These are phyloP conservation scores for Chitala chitala DNA, from an alignment of 2,113 vertebrate species.

Conservation along the genomic window DNA sequence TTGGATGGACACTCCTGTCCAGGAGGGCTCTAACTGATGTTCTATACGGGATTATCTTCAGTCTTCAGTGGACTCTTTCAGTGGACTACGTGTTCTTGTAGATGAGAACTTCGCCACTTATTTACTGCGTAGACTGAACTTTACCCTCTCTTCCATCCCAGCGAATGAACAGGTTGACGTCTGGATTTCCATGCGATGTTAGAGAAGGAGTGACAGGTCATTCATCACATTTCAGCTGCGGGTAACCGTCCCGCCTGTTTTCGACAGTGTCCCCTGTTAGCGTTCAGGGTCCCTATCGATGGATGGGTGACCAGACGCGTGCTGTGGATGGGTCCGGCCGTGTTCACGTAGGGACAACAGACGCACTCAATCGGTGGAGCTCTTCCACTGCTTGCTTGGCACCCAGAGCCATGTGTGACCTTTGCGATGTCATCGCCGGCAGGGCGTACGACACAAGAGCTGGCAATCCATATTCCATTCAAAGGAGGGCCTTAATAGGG, in stretches of 20 bases:
- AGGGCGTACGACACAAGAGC: slow-evolving; percentile 50
- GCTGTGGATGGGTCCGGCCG: background rate
- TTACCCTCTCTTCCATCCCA: no score
- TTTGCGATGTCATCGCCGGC: slow-evolving; percentile 50
- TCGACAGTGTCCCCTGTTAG: background rate
- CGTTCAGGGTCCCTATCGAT: no score
- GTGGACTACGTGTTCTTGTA: no score
- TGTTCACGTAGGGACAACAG: background rate
- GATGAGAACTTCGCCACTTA: no score
- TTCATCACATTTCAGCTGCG: background rate
- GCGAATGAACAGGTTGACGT: no score
- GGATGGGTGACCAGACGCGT: background rate
- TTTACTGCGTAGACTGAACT: no score
- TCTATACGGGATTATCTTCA: no score
- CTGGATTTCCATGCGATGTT: no score
- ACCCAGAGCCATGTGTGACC: slow-evolving; percentile 46
- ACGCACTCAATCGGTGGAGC: slow-evolving; percentile 5
- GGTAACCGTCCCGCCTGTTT: background rate
- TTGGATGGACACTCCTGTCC: background rate
- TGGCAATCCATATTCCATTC: slow-evolving; percentile 55
- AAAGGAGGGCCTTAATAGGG: slow-evolving; percentile 46
- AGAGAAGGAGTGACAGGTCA: no score
- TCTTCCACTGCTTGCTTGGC: slow-evolving; percentile 54
- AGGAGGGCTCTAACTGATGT: background rate
- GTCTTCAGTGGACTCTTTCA: no score